Evolutionary conservation across 2,888 invertebrate species (phyloP), one percentile per base, ranked within the genome.

Genomic region (Apotomis betuletana): DNA sequence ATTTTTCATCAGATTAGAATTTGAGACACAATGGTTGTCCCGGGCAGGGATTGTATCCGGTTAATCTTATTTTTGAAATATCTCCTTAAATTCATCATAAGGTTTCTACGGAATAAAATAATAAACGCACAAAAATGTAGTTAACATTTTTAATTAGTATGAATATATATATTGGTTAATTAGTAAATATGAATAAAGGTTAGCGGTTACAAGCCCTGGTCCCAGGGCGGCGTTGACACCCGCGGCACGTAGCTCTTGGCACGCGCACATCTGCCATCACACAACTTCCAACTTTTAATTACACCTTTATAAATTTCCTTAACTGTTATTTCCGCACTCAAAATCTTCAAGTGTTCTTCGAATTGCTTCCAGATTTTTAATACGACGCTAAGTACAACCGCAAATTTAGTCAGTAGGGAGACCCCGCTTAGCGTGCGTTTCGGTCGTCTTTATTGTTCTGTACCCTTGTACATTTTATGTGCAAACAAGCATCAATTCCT

Each of bases 281-380:
- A 88, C 83, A 87, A 90, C 85, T 88, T 91, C 88, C 87, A 88
- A 91, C 87, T 90, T 92, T 92, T 92, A 92, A 92, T 92, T 91
- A 91, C 90, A 83, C 81, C 78, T 84, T 82, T 81, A 81, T 80
- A 86, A 86, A 85, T 83, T 86, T 85, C 81, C 70, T 65, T 70
- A 15, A 65, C 60, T 36, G 70, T 54, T 54, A 65, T 60, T 65
- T 61, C 61, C 27, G 13, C 44, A 46, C 68, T 69, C 54, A 46
- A 55, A 55, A 69, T 55, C 38, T 61, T 55, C 27, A 54, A 61
- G 61, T 54, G 54, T 46, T 61, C 13, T 61, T 60, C 13, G 54
- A 15, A 60, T n/a, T 15, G 55, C 46, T 64, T 44, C 44, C 44
- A 55, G 55, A 64, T 64, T 64, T 51, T 44, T 55, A 54, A 46